Percentiles rank a stretch among this genome's conserved stretches.
phyloP scores from a whole-genome alignment of 2,797 vertebrate species.

The Pantherophis vulpinus region DNA sequence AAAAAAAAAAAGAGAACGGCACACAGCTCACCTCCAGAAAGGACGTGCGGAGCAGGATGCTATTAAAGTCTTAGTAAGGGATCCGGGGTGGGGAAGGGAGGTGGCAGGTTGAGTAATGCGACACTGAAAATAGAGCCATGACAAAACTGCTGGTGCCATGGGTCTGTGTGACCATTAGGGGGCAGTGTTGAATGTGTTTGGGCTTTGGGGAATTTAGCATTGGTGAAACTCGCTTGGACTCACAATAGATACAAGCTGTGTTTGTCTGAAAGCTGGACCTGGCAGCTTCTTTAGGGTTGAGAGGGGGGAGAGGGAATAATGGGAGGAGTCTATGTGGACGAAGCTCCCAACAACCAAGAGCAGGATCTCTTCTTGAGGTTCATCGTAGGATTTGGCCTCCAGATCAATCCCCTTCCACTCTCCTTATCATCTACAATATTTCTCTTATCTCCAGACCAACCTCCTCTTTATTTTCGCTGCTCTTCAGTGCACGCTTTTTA shows the following conservation, averaged over 20 bases:
- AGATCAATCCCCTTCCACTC: neutral
- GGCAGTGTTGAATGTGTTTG: neutral
- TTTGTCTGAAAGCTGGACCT: neutral
- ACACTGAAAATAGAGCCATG: neutral
- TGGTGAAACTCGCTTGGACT: too few relatives aligned
- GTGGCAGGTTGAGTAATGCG: neutral
- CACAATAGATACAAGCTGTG: neutral
- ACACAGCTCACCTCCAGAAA: neutral
- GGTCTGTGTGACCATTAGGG: neutral
- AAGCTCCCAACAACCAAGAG: neutral
- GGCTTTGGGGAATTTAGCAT: neutral
- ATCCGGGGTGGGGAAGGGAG: neutral
- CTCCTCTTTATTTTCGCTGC: neutral
- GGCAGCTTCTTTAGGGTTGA: neutral
- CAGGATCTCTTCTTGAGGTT: too few relatives aligned
- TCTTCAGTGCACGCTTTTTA: neutral
- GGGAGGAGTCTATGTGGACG: too few relatives aligned
- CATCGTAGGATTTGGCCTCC: neutral
- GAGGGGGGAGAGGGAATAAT: too few relatives aligned
- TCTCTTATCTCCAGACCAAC: neutral
- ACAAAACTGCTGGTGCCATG: neutral
- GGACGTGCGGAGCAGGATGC: neutral
- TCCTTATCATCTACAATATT: neutral
- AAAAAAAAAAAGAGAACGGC: neutral
- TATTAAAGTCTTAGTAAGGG: neutral